These are phyloP conservation scores for Erebia aethiops DNA, from an alignment of 2,888 invertebrate species.

Conservation along the genomic window DNA sequence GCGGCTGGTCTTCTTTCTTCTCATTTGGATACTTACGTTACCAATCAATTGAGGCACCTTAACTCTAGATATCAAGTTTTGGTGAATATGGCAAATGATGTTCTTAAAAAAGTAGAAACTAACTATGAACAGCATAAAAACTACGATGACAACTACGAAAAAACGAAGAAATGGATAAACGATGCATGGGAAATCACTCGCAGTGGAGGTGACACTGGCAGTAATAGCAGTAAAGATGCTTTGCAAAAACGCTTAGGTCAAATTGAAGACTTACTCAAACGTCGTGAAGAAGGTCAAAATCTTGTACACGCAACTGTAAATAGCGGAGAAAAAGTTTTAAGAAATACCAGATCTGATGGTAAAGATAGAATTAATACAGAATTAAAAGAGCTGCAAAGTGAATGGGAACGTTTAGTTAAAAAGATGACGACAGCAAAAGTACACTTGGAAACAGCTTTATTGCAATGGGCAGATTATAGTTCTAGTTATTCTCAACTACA, in stretches of 20 bases:
- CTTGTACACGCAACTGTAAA: constrained; percentile 93
- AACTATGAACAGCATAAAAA: constrained; percentile 93
- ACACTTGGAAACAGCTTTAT: constrained; percentile 92
- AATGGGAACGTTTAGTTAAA: constrained; percentile 95
- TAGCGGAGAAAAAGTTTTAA: constrained; percentile 93
- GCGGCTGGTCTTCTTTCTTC: constrained; percentile 90
- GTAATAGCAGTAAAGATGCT: constrained; percentile 90
- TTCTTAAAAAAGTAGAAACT: constrained; percentile 94
- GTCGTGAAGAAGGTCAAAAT: constrained; percentile 94
- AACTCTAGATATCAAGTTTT: constrained; percentile 95
- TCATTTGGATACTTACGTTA: constrained; percentile 93
- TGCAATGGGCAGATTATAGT: constrained; percentile 98
- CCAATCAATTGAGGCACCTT: constrained; percentile 92
- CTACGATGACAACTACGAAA: constrained; percentile 89
- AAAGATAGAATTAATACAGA: constrained; percentile 93
- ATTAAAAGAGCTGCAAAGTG: constrained; percentile 93
- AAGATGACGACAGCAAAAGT: constrained; percentile 96
- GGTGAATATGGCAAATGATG: constrained; percentile 94
- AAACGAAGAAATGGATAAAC: constrained; percentile 93
- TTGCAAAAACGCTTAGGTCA: constrained; percentile 91
- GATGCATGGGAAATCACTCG: constrained; percentile 92
- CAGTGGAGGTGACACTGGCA: constrained; percentile 90
- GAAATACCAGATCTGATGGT: constrained; percentile 94
- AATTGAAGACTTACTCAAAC: constrained; percentile 90
- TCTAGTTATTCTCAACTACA: constrained; percentile 95